phyloP scores from a whole-genome alignment of 2,797 vertebrate species.

The Helarctos malayanus region DNA sequence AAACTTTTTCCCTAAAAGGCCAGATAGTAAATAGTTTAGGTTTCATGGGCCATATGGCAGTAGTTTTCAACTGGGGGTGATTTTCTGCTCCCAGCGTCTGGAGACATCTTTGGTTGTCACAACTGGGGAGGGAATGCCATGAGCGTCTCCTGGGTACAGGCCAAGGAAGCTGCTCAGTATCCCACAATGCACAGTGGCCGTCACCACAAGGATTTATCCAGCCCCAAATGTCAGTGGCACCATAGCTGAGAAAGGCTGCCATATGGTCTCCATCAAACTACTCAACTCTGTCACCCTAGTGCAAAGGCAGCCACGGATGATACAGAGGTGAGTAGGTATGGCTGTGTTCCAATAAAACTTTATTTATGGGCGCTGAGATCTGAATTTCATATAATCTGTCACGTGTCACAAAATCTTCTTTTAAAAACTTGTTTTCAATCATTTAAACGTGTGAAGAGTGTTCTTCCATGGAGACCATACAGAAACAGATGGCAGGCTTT shows the following conservation, averaged over 20 bases:
- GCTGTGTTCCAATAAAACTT: neutral
- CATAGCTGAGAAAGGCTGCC: neutral
- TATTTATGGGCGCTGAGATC: neutral
- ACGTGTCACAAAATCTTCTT: neutral
- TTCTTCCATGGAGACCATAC: neutral
- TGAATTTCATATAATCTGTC: neutral
- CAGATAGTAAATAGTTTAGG: neutral
- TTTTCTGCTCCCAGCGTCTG: neutral
- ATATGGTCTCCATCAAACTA: rapidly evolving
- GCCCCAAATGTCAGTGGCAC: rapidly evolving
- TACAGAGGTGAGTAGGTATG: rapidly evolving
- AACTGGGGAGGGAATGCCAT: rapidly evolving
- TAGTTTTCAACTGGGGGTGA: neutral
- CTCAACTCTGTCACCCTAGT: rapidly evolving
- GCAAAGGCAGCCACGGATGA: neutral
- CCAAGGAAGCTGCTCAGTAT: rapidly evolving
- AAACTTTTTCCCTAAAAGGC: neutral
- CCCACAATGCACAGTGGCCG: rapidly evolving
- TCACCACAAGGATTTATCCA: rapidly evolving
- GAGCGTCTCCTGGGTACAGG: neutral
- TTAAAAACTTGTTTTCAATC: neutral
- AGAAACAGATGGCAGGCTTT: neutral
- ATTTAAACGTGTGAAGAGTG: neutral
- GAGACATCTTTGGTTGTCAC: neutral
- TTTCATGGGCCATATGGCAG: too few relatives aligned